Conservation (phyloP, 2,888 invertebrate species). For the Bimastos eiseni region DNA sequence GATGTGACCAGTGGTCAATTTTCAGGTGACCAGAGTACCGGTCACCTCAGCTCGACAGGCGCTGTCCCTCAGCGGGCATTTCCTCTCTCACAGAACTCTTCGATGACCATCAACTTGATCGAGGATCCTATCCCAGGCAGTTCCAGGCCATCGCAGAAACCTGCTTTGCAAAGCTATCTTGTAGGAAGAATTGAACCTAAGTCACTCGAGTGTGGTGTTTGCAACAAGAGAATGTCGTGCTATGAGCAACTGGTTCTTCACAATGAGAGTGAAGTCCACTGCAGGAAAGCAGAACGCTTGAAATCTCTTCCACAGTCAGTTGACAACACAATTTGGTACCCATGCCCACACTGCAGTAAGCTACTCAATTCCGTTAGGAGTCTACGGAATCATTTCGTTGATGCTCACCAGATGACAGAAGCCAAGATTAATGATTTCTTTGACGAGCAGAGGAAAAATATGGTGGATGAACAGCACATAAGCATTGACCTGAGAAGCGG, state of each 20-base stretch:
- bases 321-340: not conserved
- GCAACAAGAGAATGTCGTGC: slow-evolving; percentile 39
- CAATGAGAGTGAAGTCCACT: not conserved
- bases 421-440: not conserved
- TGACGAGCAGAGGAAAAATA: not conserved
- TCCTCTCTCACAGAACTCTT: not conserved
- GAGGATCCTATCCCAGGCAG: not conserved
- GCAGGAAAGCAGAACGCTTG: not conserved
- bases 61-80: not conserved
- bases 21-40: not conserved
- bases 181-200: not conserved
- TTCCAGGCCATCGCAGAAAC: not conserved
- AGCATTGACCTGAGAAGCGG: not conserved
- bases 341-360: not conserved
- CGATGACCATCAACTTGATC: not conserved
- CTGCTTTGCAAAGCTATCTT: not conserved
- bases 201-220: slow-evolving; percentile 45
- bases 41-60: not conserved
- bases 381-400: not conserved
- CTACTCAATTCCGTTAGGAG: not conserved
- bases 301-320: not conserved
- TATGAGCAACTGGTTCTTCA: slow-evolving; percentile 23
- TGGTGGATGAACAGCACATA: not conserved
- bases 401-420: not conserved
- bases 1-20: not conserved